Conservation (phyloP, 2,113 vertebrate species). For the Vidua macroura region DNA sequence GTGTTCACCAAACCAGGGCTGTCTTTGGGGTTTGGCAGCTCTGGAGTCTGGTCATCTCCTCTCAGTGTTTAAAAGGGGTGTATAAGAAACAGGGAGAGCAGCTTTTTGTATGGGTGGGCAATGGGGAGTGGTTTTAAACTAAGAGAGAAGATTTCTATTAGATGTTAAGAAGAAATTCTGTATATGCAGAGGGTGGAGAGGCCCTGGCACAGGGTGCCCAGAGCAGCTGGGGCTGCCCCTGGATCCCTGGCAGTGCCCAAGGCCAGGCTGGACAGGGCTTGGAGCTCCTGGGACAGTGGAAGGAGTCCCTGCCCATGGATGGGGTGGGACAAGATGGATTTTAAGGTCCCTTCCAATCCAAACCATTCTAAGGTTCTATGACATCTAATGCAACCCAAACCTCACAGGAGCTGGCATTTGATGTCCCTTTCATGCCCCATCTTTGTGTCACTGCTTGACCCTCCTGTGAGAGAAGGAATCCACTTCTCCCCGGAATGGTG, state of each 20-base stretch:
- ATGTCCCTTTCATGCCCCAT: background rate
- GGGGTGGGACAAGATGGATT: background rate
- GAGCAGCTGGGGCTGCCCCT: background rate
- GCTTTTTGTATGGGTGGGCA: background rate
- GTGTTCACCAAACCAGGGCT: rapidly evolving
- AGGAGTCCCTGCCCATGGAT: background rate
- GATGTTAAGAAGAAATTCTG: background rate
- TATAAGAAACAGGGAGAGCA: background rate
- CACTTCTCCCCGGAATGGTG: rapidly evolving
- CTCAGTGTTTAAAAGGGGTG: background rate
- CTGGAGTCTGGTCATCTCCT: background rate
- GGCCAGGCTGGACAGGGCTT: background rate
- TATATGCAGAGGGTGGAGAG: background rate
- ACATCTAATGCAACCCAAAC: rapidly evolving
- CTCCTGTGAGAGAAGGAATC: background rate
- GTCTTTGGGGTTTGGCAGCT: background rate
- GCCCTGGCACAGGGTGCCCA: background rate
- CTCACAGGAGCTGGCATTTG: rapidly evolving
- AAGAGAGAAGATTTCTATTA: background rate
- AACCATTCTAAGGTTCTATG: rapidly evolving
- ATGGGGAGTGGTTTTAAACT: background rate
- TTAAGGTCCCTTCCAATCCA: background rate
- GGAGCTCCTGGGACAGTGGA: background rate
- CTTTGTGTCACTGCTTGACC: background rate
- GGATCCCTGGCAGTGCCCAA: background rate